Base-by-base conservation (phyloP, 2,888 invertebrate species). In the Melieria picta region DNA sequence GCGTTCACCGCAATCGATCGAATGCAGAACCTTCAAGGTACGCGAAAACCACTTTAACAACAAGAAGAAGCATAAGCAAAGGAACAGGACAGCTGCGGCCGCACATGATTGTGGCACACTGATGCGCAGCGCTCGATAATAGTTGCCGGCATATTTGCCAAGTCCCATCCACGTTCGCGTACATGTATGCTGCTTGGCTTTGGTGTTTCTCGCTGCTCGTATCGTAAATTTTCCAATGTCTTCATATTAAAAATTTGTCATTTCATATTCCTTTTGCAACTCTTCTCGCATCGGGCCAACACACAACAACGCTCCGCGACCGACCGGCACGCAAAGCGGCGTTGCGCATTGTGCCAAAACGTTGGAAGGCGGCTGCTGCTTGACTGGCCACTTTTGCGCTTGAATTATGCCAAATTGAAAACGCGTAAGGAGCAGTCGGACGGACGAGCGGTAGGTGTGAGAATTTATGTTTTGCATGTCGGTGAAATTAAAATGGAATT, bases 41-140 rank as follows among this genome's bases (percentile, higher is more conserved):
- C 30, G 2, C 30, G 30, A 30, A 30, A 30, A 30, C 30, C 30
- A 30, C 30, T 30, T 30, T 30, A 30, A 30, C 2, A 30, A 30
- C 3, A 30, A 30, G 30, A 30, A 30, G 30, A 30, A 30, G 30
- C 1, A 30, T 30, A 30, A 30, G 2, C 30, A 3, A 30, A 30
- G 30, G 30, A 30, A 30, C 30, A 30, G 30, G 30, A 30, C 1
- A 30, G 30, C 30, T 30, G 30, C 30, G 30, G 30, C 30, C 30
- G 30, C 30, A 30, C 30, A 30, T 30, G 30, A 3, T 55, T 65
- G 64, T 55, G 64, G 13, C 45, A 45, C 55, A 45, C 52, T 47
- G 84, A 83, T 83, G 80, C 80, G 79, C 81, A 81, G 30, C 82
- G 81, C 80, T 77, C 80, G 84, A 83, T 84, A 84, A 83, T 82